Evolutionary conservation across 1,140 invertebrate species (phyloP), one percentile per base, ranked within the genome.

Genomic region (Latrodectus geometricus): DNA sequence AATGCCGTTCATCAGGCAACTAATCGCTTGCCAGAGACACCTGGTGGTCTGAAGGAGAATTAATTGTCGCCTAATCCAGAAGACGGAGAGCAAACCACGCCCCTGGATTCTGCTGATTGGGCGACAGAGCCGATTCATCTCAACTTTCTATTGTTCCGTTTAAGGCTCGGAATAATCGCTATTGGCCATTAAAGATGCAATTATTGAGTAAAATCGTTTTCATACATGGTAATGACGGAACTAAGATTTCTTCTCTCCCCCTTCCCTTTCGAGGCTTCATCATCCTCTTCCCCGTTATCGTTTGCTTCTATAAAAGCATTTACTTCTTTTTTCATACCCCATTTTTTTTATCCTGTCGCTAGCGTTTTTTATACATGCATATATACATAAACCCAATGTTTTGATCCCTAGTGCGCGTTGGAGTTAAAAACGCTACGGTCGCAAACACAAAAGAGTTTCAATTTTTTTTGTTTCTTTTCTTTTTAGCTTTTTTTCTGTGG

Each of bases 141-240:
- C 76, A 73, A 52, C 75, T 78, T 78, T 74, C 83, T 65, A 86
- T 86, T 86, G 83, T 86, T 73, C 83, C 83, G 65, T 86, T 86
- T 65, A 78, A 86, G 78, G 76, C 75, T 48, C 20, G 56, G 83
- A 78, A 86, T 86, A 86, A 86, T 86, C 83, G 83, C 83, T 86
- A 86, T 86, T 86, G 83, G 83, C 83, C 83, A 86, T 86, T 86
- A 86, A 86, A 78, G 75, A 69, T 75, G 74, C 83, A 86, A 86
- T 86, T 86, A 86, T 86, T 86, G 83, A 78, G 74, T 86, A 86
- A 86, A 86, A 86, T 86, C 83, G 75, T 78, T 86, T 86, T 86
- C 83, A 86, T 85, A 86, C 83, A 86, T 78, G 74, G 83, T 86
- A 86, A 86, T 86, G 83, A 86, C 83, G 83, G 83, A 78, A 70